A percentile compares a stretch with the other conserved stretches of the same genome.
phyloP scores from a whole-genome alignment of 2,888 invertebrate species.

The Pristionchus fissidentatus region DNA sequence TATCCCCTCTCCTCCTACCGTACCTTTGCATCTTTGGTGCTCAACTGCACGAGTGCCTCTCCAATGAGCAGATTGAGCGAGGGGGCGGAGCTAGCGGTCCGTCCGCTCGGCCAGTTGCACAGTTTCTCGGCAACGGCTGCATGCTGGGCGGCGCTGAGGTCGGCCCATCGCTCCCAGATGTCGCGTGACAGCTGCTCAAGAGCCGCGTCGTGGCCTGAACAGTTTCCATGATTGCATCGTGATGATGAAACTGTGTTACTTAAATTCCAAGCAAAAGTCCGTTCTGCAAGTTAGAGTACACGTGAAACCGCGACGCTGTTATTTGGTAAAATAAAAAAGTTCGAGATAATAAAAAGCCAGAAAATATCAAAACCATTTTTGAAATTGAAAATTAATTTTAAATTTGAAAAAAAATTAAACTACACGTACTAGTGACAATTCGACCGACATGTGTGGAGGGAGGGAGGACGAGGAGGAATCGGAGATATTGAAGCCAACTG shows the following conservation, averaged over 20 bases:
- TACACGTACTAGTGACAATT: slow-evolving; percentile 57
- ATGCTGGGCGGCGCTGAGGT: slow-evolving; percentile 56
- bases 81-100: neutral
- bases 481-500: slow-evolving; percentile 72
- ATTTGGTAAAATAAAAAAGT: too few relatives aligned
- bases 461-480: slow-evolving; percentile 70
- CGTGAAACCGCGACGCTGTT: too few relatives aligned
- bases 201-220: slow-evolving; percentile 59
- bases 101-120: slow-evolving; percentile 56
- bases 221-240: neutral
- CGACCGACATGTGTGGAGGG: slow-evolving; percentile 65
- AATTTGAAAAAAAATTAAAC: neutral
- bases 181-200: slow-evolving; percentile 61
- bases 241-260: neutral
- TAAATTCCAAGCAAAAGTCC: neutral
- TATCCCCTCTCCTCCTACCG: neutral
- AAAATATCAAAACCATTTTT: slow-evolving; percentile 1
- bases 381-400: neutral
- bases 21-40: slow-evolving; percentile 47
- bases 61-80: slow-evolving; percentile 71
- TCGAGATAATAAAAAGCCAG: too few relatives aligned
- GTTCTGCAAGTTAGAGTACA: too few relatives aligned
- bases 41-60: slow-evolving; percentile 72
- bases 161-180: slow-evolving; percentile 62
- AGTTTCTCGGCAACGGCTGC: slow-evolving; percentile 50